Evolutionary conservation across 37 sponge, comb jelly and placozoan species (phyloP).

Genomic region (Halisarca cf. caerulea): DNA sequence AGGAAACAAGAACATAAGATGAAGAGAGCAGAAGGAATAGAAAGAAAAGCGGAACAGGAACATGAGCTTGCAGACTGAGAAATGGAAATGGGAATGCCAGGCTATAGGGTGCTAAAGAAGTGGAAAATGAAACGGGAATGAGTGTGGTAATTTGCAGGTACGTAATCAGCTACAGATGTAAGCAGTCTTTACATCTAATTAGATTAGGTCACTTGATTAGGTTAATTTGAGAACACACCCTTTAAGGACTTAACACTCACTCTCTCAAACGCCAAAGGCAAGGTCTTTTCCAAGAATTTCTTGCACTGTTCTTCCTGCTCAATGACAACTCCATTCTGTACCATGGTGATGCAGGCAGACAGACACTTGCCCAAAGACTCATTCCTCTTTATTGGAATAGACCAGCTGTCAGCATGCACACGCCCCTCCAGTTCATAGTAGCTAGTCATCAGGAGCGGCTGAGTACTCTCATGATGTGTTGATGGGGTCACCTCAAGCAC

Average conservation of each 20-base stretch:
- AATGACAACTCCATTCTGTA: constrained; percentile 71
- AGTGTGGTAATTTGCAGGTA: no score
- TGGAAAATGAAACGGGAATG: no score
- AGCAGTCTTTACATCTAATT: no score
- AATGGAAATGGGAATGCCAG: neutral
- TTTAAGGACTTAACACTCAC: constrained; percentile 31
- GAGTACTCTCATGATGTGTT: neutral
- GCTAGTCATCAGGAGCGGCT: constrained; percentile 85
- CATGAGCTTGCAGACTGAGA: no score
- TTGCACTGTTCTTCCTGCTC: constrained; percentile 85
- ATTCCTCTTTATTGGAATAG: constrained; percentile 76
- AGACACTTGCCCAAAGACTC: constrained; percentile 90
- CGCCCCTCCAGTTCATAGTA: constrained; percentile 92
- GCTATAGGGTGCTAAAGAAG: neutral
- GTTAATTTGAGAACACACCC: no score
- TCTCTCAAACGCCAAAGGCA: constrained; percentile 78
- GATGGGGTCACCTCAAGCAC: neutral
- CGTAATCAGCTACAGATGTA: no score
- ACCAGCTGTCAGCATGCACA: constrained; percentile 89
- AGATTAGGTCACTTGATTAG: no score
- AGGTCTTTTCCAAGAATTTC: constrained; percentile 71
- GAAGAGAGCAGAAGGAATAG: neutral
- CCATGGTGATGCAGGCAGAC: constrained; percentile 69
- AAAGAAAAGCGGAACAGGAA: neutral
- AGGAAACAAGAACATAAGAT: neutral